Evolutionary conservation across 2,113 vertebrate species (phyloP).

Genomic region (Sialia sialis): DNA sequence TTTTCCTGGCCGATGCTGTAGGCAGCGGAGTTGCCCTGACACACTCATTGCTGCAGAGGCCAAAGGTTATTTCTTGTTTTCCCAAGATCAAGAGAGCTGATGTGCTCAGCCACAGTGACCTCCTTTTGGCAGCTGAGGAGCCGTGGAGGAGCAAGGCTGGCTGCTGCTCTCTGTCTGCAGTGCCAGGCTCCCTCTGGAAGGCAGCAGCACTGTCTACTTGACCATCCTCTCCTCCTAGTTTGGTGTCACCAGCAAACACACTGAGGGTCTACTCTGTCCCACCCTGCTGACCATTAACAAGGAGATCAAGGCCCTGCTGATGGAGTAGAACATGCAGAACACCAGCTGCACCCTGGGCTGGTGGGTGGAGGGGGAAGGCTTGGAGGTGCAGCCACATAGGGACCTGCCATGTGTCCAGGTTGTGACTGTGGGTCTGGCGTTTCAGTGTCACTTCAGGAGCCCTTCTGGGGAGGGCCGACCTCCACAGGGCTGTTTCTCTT

Average conservation of each 20-base stretch:
- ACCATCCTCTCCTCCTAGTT: accelerated
- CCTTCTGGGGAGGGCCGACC: background rate
- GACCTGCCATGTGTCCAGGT: accelerated
- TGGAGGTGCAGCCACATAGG: background rate
- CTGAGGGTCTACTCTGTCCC: background rate
- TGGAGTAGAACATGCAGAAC: background rate
- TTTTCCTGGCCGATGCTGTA: background rate
- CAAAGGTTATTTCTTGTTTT: background rate
- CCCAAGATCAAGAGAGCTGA: no score
- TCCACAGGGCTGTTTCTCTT: background rate
- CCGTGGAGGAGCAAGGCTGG: background rate
- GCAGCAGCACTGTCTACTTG: background rate
- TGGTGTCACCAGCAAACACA: background rate
- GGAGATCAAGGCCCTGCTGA: background rate
- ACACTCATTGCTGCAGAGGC: background rate
- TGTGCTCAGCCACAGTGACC: background rate
- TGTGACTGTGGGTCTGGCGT: background rate
- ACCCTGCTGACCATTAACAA: background rate
- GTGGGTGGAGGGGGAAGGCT: background rate
- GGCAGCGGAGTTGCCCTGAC: background rate
- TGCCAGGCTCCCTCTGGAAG: background rate
- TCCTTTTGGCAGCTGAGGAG: background rate
- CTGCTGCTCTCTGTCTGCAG: background rate
- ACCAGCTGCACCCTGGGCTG: background rate
- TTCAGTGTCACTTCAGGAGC: no score